Evolutionary conservation across 2,888 invertebrate genomes (phyloP).

Genomic region (Amphipyra tragopoginis): DNA sequence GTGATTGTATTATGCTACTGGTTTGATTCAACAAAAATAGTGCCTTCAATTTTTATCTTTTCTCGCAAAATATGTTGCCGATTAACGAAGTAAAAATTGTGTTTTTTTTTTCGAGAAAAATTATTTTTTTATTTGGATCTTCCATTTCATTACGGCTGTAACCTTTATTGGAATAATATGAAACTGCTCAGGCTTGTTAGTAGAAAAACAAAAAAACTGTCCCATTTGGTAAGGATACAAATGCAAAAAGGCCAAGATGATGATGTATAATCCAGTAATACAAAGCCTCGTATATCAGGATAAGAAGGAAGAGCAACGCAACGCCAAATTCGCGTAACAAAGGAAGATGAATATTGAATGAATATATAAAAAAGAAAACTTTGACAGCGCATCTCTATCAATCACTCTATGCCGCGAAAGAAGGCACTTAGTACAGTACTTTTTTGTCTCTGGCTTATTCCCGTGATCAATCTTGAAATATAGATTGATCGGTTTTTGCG

Average conservation of each 20-base stretch:
- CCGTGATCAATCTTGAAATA: constrained; percentile 67
- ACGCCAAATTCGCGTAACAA: constrained; percentile 45
- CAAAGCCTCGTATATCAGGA: constrained; percentile 15
- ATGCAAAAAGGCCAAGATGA: constrained; percentile 12
- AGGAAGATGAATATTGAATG: constrained; percentile 70
- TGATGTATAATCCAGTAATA: constrained; percentile 28
- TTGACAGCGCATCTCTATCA: constrained; percentile 68
- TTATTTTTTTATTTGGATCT: too few relatives aligned
- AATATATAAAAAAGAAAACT: constrained; percentile 60
- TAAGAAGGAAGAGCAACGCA: constrained; percentile 18
- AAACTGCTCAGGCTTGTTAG: too few relatives aligned
- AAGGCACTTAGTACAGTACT: constrained; percentile 62
- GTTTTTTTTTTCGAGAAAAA: too few relatives aligned
- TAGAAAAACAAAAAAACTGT: not conserved
- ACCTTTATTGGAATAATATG: not conserved
- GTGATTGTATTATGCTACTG: too few relatives aligned
- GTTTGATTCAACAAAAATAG: too few relatives aligned
- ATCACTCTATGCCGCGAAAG: constrained; percentile 60
- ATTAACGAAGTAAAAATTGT: too few relatives aligned
- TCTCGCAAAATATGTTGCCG: too few relatives aligned
- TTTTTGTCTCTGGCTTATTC: constrained; percentile 65
- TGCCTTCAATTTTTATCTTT: too few relatives aligned
- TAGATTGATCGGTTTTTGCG: constrained; percentile 69
- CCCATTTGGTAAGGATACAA: not conserved
- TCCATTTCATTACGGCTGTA: too few relatives aligned